Base-by-base conservation (phyloP, 2,888 invertebrate genomes). In the Temnothorax ravouxi region DNA sequence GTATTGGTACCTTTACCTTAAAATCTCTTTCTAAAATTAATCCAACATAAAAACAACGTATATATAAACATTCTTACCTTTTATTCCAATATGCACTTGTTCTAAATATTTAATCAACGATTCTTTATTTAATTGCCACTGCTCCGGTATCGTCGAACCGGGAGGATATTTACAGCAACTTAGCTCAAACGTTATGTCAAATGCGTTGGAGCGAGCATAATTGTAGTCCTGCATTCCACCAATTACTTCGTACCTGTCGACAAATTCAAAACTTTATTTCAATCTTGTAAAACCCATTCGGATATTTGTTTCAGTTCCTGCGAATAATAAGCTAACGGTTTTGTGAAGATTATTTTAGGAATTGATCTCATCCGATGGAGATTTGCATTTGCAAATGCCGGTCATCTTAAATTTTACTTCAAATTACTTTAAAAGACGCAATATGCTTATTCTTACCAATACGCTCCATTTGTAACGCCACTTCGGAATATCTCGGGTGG, bases 171-270 rank as follows among this genome's bases (percentile, higher is more conserved):
- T 99, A 95, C 98, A 98, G 95, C 99, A 99, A 62, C 98, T 98
- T 92, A 99, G 95, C 94, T 99, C 99, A 92, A 99, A 97, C 0
- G 99, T 99, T 83, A 99, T 97, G 95, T 99, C 99, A 94, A 99
- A 98, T 94, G 99, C 98, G 95, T 99, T 99, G 2, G 98, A 98
- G 93, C 97, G 97, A 4, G 98, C 96, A 95, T 99, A 99, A 95
- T 99, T 99, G 96, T 98, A 99, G 95, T 99, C 99, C 95, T 98
- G 98, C 99, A 99, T 99, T 62, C 99, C 99, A 93, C 99, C 98
- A 96, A 95, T 88, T 15, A 95, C 94, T 90, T 94, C 92, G 74
- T 95, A 95, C 95, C 95, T 95, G 2, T 59, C 2, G 2, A 69
- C 34, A 59, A 79, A 59, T 59, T 47, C 0, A 56, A 59, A 50